Conservation (phyloP, 1,140 invertebrate species). For the Gonatopus flavifemur region DNA sequence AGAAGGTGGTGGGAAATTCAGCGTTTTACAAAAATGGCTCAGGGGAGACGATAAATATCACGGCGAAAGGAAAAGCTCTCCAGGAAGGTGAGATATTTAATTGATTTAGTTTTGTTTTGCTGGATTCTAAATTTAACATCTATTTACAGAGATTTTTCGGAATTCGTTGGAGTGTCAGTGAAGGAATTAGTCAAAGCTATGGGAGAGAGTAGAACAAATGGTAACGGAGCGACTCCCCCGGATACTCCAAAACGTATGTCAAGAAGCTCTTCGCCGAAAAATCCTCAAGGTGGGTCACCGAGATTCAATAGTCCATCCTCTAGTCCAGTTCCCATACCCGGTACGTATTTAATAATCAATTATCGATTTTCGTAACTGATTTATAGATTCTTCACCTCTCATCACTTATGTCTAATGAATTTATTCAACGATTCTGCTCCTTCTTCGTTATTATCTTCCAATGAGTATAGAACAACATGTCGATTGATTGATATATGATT, state of each 20-base stretch:
- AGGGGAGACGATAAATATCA: constrained; percentile 62
- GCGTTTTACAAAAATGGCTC: constrained; percentile 72
- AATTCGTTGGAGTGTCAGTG: constrained; percentile 74
- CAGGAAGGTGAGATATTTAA: constrained; percentile 46
- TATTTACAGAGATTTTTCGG: constrained; percentile 61
- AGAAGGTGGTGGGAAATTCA: constrained; percentile 63
- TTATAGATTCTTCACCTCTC: no score
- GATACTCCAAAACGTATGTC: constrained; percentile 68
- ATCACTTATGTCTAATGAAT: no score
- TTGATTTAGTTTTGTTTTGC: constrained; percentile 8
- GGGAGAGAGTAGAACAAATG: constrained; percentile 75
- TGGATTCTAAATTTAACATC: neutral
- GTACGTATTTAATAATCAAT: constrained; percentile 39
- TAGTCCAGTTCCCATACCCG: constrained; percentile 65
- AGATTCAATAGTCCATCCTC: constrained; percentile 62
- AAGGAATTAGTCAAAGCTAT: constrained; percentile 80
- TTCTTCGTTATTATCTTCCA: no score
- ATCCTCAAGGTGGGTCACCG: constrained; percentile 58
- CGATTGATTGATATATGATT: no score
- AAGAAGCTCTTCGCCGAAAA: constrained; percentile 66
- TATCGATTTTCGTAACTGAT: neutral
- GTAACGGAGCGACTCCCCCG: constrained; percentile 74
- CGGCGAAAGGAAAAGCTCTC: constrained; percentile 50
- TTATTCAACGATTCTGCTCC: no score
- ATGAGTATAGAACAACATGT: no score